Percentiles rank a stretch among this genome's conserved stretches.
These are phyloP conservation scores for Artibeus jamaicensis DNA, from an alignment of 2,797 vertebrate genomes.

Conservation along the genomic window DNA sequence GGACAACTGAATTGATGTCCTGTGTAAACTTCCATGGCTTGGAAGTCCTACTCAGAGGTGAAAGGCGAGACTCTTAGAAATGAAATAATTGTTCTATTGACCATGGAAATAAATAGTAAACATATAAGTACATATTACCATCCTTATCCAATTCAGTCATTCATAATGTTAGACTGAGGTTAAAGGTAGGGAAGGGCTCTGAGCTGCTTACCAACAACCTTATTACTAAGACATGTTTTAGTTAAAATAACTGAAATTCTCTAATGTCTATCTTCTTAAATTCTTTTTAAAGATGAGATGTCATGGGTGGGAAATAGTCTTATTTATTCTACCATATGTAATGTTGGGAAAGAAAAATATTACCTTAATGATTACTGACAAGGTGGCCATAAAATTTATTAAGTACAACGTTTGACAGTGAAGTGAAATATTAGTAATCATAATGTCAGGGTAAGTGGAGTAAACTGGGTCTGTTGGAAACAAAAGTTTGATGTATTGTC, in stretches of 20 bases:
- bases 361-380: neutral
- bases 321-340: neutral
- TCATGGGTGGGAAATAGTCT: neutral
- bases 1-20: neutral
- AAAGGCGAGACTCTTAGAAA: neutral
- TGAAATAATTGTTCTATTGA: neutral
- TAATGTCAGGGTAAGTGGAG: neutral
- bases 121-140: neutral
- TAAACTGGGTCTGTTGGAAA: neutral
- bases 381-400: neutral
- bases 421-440: neutral
- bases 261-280: neutral
- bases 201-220: neutral
- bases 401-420: neutral
- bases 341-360: neutral
- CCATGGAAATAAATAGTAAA: neutral
- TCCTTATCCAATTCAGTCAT: neutral
- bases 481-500: neutral
- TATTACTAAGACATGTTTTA: neutral
- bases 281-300: neutral
- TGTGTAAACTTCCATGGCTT: neutral
- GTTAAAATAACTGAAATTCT: neutral
- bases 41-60: neutral
- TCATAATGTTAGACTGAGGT: neutral
- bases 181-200: neutral